phyloP scores from a whole-genome alignment of 2,113 vertebrate species.

The Nothoprocta perdicaria region DNA sequence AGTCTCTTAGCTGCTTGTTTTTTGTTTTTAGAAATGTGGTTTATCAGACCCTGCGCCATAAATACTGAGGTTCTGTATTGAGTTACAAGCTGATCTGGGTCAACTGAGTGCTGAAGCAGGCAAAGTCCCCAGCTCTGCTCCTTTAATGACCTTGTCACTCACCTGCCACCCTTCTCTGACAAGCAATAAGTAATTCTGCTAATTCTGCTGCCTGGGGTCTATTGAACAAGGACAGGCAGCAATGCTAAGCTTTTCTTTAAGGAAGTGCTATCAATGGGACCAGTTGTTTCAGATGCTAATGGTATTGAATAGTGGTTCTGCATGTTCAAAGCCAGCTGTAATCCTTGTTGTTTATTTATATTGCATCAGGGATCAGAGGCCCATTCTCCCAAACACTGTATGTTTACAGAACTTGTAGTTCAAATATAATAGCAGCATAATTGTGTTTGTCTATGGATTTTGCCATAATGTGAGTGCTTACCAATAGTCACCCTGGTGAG shows the following conservation, averaged over 20 bases:
- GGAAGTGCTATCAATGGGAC: constrained; percentile 1
- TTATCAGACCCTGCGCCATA: background rate
- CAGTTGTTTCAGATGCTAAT: constrained; percentile 64
- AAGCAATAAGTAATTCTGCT: constrained; percentile 42
- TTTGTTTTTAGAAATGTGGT: constrained; percentile 1
- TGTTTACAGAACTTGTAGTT: background rate
- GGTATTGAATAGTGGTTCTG: background rate
- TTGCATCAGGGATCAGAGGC: constrained; percentile 47
- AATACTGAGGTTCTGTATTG: constrained; percentile 21
- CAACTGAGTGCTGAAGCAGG: constrained; percentile 6
- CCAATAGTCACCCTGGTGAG: background rate
- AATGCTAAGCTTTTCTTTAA: constrained; percentile 39
- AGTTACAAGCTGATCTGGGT: constrained; percentile 20
- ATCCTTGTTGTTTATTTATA: constrained; percentile 57
- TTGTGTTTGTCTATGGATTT: constrained; percentile 16
- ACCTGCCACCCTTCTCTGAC: constrained; percentile 24
- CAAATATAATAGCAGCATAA: constrained; percentile 10
- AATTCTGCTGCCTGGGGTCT: constrained; percentile 45
- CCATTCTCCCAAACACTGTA: background rate
- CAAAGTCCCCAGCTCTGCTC: constrained; percentile 11
- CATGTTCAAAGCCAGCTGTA: constrained; percentile 37
- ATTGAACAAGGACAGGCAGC: background rate
- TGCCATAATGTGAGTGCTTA: background rate
- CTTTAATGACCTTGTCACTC: constrained; percentile 56
- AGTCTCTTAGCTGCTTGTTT: background rate